Evolutionary conservation across 2,797 vertebrate species (phyloP), one percentile per base, ranked within the genome.

Genomic region (Poliocrania exsul): DNA sequence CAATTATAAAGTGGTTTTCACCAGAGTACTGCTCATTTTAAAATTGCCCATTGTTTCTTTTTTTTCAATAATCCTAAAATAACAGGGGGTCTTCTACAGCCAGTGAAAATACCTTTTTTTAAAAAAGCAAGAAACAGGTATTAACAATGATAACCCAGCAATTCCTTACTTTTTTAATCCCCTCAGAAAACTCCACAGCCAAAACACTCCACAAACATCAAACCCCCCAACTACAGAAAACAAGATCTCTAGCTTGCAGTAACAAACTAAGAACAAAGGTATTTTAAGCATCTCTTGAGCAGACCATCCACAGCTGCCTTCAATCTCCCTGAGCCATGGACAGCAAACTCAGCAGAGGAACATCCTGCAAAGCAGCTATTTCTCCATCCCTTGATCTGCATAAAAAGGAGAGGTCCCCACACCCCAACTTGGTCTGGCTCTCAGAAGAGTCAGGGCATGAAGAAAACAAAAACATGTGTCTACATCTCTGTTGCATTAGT

Each of bases 381-480:
- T 61, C 79, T 78, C 50, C 33, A 65, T 49, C 21, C 58, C 56
- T 61, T 78, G 23, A 7, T 40, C 81, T 74, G 65, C 72, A 65
- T 16, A 50, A 75, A 29, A 35, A 67, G 15, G 8, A 86, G 40
- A 84, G 25, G 81, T 67, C 87, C 81, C 84, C 86, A 85, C 28
- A 89, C 71, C 61, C 69, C 81, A 85, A 80, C 61, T 91, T 65
- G 61, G 16, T 73, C 71, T 85, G 81, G 81, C 35, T 92, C 65
- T 64, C 54, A 72, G 81, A 56, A 69, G 61, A 91, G 56, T 67
- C 66, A 73, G 46, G 61, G 77, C 86, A 93, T 14, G 28, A 49
- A 60, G 67, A 71, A 92, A 94, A 92, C 33, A 87, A 87, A 95
- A 95, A 24, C 81, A 85, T 33, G 38, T 80, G 67, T 85, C 78